Conservation (phyloP, 37 sponge, comb jelly and placozoan genomes). For the Cliona cf. orientalis region DNA sequence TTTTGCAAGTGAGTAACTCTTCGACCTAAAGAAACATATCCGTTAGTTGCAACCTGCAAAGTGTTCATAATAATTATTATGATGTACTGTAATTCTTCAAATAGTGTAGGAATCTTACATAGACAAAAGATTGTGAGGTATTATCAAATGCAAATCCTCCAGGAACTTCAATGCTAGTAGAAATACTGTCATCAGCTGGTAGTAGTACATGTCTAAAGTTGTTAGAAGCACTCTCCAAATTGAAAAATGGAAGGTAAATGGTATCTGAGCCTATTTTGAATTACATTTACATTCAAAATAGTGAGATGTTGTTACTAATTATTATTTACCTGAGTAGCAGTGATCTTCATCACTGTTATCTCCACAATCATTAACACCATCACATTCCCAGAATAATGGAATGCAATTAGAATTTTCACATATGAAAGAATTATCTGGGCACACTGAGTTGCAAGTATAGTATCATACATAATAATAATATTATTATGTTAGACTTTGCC, state of each 20-base stretch:
- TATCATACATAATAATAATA: too few species aligned
- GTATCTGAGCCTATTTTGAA: background rate
- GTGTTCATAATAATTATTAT: background rate
- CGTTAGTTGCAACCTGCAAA: constrained; percentile 24
- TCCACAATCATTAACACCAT: constrained; percentile 24
- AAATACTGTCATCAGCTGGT: background rate
- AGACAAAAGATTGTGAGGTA: background rate
- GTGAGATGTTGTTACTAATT: too few species aligned
- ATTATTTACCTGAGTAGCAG: background rate
- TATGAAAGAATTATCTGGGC: background rate
- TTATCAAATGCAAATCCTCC: constrained; percentile 9
- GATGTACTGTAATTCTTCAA: too few species aligned
- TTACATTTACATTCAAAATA: too few species aligned
- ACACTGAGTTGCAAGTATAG: too few species aligned
- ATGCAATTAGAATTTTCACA: constrained; percentile 16
- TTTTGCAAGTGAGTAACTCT: background rate
- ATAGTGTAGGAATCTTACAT: constrained; percentile 9
- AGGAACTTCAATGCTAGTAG: constrained; percentile 15
- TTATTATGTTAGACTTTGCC: too few species aligned
- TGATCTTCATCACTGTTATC: constrained; percentile 40
- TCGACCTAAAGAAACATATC: constrained; percentile 19
- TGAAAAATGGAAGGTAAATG: constrained; percentile 16
- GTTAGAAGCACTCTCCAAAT: background rate
- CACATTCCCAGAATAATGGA: constrained; percentile 30
- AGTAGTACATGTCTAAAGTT: background rate